phyloP scores from a whole-genome alignment of 2,113 vertebrate genomes.

The Otus sunia region DNA sequence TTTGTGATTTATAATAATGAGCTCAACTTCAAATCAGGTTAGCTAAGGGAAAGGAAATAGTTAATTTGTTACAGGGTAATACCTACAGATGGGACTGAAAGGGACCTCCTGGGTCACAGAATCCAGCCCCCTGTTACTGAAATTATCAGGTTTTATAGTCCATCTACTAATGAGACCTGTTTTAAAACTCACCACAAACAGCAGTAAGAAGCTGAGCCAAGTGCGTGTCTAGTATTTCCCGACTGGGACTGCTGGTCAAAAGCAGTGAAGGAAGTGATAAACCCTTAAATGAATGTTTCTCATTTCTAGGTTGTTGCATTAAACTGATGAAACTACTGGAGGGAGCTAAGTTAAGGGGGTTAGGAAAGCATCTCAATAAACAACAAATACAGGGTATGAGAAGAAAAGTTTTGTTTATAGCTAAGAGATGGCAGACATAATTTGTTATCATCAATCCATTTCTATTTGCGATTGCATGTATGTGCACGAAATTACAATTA shows the following conservation, averaged over 20 bases:
- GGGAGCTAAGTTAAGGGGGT: not conserved
- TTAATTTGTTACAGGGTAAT: not conserved
- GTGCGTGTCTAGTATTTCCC: not conserved
- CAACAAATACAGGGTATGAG: not conserved
- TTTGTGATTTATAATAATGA: not conserved
- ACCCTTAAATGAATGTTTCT: not conserved
- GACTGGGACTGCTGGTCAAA: not conserved
- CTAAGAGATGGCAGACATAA: not conserved
- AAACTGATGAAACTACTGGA: not conserved
- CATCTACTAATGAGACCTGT: not conserved
- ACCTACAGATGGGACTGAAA: not conserved
- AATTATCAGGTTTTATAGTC: not conserved
- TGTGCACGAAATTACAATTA: not conserved
- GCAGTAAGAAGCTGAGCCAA: not conserved
- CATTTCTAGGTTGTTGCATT: not conserved
- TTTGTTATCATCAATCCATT: not conserved
- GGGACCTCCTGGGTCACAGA: not conserved
- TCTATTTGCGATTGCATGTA: not conserved
- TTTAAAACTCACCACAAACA: not conserved
- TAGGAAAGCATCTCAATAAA: not conserved
- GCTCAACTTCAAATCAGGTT: not conserved
- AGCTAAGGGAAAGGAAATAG: not conserved
- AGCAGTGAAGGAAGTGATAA: not conserved
- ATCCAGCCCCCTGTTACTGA: not conserved
- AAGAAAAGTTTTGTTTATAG: not conserved